Evolutionary conservation across 1,140 invertebrate species (phyloP).

Genomic region (Physella acuta): DNA sequence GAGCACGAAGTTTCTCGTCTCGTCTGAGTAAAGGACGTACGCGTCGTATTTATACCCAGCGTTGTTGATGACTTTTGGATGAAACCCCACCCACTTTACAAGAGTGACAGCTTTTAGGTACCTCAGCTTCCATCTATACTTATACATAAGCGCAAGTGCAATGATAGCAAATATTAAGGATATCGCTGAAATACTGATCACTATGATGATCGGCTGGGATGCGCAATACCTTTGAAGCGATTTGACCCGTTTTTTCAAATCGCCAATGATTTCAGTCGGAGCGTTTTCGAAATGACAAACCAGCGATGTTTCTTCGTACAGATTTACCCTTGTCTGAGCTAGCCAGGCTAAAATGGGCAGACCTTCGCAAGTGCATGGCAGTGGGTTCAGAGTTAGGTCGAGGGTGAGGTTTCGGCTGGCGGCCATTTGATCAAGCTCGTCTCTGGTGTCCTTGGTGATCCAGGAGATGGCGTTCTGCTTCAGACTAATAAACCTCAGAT

Average conservation of each 20-base stretch:
- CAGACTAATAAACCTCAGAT: not conserved
- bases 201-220: not conserved
- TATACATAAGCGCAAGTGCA: not conserved
- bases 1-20: conserved; percentile 27
- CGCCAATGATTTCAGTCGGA: not conserved
- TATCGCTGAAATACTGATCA: not conserved
- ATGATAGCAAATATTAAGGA: not conserved
- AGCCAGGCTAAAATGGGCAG: conserved; percentile 12
- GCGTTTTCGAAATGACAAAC: not conserved
- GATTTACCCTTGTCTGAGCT: not conserved
- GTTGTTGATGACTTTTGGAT: not conserved
- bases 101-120: not conserved
- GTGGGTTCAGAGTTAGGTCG: not conserved
- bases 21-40: conserved; percentile 29
- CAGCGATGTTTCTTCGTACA: not conserved
- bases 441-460: not conserved
- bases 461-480: not conserved
- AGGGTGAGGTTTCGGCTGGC: not conserved
- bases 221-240: not conserved
- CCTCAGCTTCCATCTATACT: not conserved
- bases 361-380: conserved; percentile 12
- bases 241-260: not conserved
- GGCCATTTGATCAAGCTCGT: not conserved
- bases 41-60: conserved; percentile 26
- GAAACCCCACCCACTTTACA: not conserved